Evolutionary conservation across 2,113 vertebrate species (phyloP).

Genomic region (Rhinogobius similis): DNA sequence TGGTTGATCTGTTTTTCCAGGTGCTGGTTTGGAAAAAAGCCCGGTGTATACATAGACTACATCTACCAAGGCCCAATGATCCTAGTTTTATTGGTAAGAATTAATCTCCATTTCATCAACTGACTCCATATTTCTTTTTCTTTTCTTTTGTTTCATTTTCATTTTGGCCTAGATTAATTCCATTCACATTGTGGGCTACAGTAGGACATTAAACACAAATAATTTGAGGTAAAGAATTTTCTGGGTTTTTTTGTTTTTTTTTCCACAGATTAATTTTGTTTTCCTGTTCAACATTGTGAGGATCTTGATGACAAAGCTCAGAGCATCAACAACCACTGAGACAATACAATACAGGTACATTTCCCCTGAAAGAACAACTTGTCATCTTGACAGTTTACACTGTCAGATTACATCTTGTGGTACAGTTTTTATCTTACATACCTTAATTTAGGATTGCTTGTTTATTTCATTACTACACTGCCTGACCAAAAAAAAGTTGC

Average conservation of each 20-base stretch:
- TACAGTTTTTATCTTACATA: too few relatives aligned
- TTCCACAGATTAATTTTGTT: conserved; percentile 65
- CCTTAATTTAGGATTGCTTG: too few relatives aligned
- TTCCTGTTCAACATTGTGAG: conserved; percentile 73
- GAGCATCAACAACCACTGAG: conserved; percentile 69
- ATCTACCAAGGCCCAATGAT: conserved; percentile 97
- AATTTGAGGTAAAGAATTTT: too few relatives aligned
- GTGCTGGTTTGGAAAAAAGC: conserved; percentile 93
- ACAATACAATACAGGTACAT: conserved; percentile 72
- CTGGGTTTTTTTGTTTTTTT: not conserved
- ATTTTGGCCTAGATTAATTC: too few relatives aligned
- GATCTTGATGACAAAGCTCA: conserved; percentile 72
- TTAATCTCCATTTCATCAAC: not conserved
- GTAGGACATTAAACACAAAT: too few relatives aligned
- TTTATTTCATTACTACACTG: too few relatives aligned
- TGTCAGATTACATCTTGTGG: too few relatives aligned
- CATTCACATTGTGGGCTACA: too few relatives aligned
- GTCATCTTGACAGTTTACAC: too few relatives aligned
- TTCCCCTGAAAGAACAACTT: not conserved
- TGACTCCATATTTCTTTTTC: not conserved
- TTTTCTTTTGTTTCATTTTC: too few relatives aligned
- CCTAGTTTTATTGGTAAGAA: conserved; percentile 90
- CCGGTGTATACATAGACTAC: conserved; percentile 92
- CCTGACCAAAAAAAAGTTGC: too few relatives aligned
- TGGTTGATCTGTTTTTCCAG: conserved; percentile 64